Evolutionary conservation across 1,140 invertebrate genomes (phyloP).

Genomic region (Rhopalosiphum padi): DNA sequence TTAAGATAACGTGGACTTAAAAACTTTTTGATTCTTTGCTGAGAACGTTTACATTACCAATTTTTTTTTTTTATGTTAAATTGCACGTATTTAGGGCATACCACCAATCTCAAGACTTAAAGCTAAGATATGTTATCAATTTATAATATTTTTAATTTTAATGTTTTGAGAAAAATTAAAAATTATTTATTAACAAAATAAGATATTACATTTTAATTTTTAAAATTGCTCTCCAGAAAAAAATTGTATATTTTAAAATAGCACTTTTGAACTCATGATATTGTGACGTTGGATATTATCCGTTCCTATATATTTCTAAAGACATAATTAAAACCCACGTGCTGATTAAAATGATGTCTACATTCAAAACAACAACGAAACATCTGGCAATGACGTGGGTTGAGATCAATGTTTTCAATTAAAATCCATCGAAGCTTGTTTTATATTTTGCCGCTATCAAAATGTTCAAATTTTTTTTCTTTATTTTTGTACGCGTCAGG

Average conservation of each 20-base stretch:
- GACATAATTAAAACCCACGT: neutral
- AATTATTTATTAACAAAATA: neutral
- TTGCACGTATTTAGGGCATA: neutral
- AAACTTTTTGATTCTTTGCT: neutral
- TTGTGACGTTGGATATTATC: neutral
- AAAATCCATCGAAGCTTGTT: constrained; percentile 3
- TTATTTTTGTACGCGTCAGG: too few relatives aligned
- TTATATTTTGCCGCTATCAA: constrained; percentile 1
- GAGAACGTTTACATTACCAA: neutral
- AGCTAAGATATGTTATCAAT: neutral
- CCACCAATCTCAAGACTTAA: neutral
- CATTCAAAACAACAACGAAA: neutral
- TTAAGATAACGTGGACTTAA: neutral
- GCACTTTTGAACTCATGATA: neutral
- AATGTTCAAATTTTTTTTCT: neutral
- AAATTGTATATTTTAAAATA: neutral
- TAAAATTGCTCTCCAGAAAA: neutral
- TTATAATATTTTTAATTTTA: neutral
- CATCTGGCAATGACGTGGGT: constrained; percentile 16
- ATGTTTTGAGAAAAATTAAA: neutral
- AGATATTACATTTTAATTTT: neutral
- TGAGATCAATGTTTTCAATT: constrained; percentile 32
- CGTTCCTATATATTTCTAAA: neutral
- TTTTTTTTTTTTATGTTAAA: neutral
- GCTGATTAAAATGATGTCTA: neutral